A percentile compares a stretch with the other conserved stretches of the same genome.
phyloP scores from a whole-genome alignment of 2,797 vertebrate genomes.

The Premnoplex brunnescens region DNA sequence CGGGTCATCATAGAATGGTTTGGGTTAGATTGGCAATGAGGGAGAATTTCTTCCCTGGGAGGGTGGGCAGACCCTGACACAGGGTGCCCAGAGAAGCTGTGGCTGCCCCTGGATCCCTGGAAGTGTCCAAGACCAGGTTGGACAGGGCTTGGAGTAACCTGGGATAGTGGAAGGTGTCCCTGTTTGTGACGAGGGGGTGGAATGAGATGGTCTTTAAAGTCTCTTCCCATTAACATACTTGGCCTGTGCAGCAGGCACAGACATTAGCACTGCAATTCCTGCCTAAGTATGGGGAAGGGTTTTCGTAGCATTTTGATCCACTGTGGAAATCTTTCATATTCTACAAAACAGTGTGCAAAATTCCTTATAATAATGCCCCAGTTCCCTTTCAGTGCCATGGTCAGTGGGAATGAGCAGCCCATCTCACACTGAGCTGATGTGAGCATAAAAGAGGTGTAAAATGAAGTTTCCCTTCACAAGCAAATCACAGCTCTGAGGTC shows the following conservation, averaged over 20 bases:
- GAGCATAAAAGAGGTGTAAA: neutral
- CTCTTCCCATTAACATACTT: neutral
- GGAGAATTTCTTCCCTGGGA: neutral
- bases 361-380: fast-evolving
- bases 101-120: neutral
- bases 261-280: neutral
- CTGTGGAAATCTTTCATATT: neutral
- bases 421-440: neutral
- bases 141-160: neutral
- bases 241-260: neutral
- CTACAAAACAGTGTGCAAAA: neutral
- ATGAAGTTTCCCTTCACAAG: neutral
- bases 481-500: neutral
- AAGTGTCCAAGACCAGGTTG: neutral
- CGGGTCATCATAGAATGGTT: neutral
- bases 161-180: neutral
- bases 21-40: neutral
- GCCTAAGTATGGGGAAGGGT: neutral
- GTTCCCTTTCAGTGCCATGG: neutral
- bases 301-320: neutral
- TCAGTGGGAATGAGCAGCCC: neutral
- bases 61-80: neutral
- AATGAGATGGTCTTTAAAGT: neutral
- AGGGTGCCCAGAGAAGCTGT: neutral
- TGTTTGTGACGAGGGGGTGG: neutral